Base-by-base conservation (phyloP, 2,888 invertebrate genomes). In the Geophilus truncorum region DNA sequence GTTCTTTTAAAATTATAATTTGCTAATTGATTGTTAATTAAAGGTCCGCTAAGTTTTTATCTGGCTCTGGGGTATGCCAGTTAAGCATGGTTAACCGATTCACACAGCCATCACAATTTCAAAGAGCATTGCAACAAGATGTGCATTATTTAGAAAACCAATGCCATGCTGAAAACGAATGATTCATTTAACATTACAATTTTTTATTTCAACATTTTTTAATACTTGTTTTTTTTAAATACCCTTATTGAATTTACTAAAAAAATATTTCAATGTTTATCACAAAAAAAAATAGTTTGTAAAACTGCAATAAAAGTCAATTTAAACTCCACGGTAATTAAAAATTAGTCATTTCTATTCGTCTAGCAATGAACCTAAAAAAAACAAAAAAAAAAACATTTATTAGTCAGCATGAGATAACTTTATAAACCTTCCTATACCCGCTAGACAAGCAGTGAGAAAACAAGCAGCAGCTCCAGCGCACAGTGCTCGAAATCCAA, bases 381-480 rank as follows among this genome's bases (percentile, higher is more conserved):
- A n/a, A 18, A 62, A n/a, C n/a, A n/a, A n/a, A 18, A 62, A 23
- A 4, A 18, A 1, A 18, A 3, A 62, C 10, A 18, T 62, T 2
- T 21, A 23, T 40, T n/a, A 40, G 15, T 40, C 15, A 62, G 23
- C 21, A 62, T 5, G 4, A 18, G 6, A 21, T 62, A 62, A 23
- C 5, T 62, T 62, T 18, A 23, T 9, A 62, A 1, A 10, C 21
- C 57, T 80, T n/a, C n/a, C n/a, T n/a, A n/a, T 88, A 92, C 95
- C 95, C 81, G 96, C 96, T 85, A 95, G 92, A 85, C 94, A 94
- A 0, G 96, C 96, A 0, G 95, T 96, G 87, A 96, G 90, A 84
- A 97, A 94, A 85, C 94, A 94, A 7, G 94, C 93, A 0, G 93
- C 90, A 81, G 93, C 92, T 2, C 95, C 96, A 3, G 93, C 91